Conservation (phyloP, 2,888 invertebrate genomes). For the Deilephila porcellus region DNA sequence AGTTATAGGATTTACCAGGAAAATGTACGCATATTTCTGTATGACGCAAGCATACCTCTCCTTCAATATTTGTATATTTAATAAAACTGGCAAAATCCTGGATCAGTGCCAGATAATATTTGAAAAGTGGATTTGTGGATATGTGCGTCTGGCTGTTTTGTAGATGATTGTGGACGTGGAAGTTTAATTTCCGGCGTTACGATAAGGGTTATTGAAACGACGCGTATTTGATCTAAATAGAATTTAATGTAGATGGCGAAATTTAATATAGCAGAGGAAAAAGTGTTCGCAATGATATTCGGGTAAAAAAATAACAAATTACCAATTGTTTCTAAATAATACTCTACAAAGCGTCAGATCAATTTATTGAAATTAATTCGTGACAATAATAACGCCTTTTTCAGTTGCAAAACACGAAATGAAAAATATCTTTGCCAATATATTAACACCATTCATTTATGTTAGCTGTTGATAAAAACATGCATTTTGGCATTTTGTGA, state of each 20-base stretch:
- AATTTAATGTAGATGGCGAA: not conserved
- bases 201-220: not conserved
- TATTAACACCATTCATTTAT: not conserved
- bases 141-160: not conserved
- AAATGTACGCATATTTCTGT: not conserved
- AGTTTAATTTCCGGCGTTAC: not conserved
- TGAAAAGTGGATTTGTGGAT: not conserved
- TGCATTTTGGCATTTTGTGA: too few relatives aligned
- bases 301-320: not conserved
- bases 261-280: too few relatives aligned
- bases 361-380: not conserved
- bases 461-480: not conserved
- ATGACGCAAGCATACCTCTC: conserved; percentile 8
- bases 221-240: not conserved
- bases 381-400: not conserved
- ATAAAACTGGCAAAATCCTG: conserved; percentile 1
- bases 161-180: not conserved
- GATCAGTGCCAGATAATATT: conserved; percentile 5
- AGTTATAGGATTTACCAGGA: not conserved
- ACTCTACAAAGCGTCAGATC: not conserved
- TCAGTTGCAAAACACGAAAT: not conserved
- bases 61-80: not conserved
- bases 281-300: too few relatives aligned
- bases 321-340: not conserved
- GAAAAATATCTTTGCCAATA: not conserved